Base-by-base conservation (phyloP, 2,888 invertebrate species). In the Drosophila cognata region DNA sequence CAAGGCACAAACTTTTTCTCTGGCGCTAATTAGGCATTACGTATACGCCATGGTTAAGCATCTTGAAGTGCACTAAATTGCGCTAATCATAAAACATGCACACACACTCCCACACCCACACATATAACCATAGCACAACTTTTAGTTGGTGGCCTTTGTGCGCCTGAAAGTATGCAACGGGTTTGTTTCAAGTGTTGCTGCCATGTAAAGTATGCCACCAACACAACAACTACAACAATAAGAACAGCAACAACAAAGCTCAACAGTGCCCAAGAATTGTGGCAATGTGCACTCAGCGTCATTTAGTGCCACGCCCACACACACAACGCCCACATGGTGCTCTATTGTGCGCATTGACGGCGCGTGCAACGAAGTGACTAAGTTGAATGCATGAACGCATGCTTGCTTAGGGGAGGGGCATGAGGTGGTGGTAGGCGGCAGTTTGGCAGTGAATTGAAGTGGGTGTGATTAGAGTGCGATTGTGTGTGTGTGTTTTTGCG, bases 151-250 rank as follows among this genome's bases (percentile, higher is more conserved):
- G 79, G 67, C 81, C 85, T 74, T 71, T 79, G 79, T 72, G 50
- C 62, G 67, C 63, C 64, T 50, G 48, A n/a, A 71, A 70, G 75
- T 67, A 67, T 61, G 79, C 84, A 72, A 72, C 38, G 74, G 80
- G 77, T 72, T 85, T 88, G 84, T 79, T 83, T 79, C 82, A 82
- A 86, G 87, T 85, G 85, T 65, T 62, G 65, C 71, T 76, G 62
- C 79, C 64, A 83, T 87, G 84, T 84, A 87, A 86, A 86, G 86
- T 89, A 86, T 88, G 81, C 86, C 88, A 83, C 68, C 80, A 72
- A 50, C 25, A 46, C 80, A 72, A 50, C 46, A 46, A 46, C 21
- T 46, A 46, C 46, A 21, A 43, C 65, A 78, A 25, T 55, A 63
- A 21, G 51, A 50, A 29, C 62, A 41, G 38, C 57, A 36, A 69